Evolutionary conservation across 2,113 vertebrate genomes (phyloP).

Genomic region (Tylochromis polylepis): DNA sequence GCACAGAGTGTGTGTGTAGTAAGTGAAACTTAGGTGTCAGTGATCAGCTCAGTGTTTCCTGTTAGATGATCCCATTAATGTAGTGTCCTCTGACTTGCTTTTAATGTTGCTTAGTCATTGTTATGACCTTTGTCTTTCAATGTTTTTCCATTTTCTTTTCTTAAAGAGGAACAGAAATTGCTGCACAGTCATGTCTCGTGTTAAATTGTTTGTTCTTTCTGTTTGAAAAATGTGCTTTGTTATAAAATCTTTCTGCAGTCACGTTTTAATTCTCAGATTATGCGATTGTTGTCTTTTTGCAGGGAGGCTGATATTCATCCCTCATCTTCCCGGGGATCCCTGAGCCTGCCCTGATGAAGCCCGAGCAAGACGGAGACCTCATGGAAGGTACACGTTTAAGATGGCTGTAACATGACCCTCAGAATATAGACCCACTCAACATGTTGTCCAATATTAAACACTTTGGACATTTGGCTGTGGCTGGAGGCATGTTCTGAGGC

Average conservation of each 20-base stretch:
- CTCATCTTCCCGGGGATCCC: conserved; percentile 36
- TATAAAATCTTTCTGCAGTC: not conserved
- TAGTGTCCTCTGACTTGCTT: not conserved
- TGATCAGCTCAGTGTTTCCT: not conserved
- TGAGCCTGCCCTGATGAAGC: conserved; percentile 59
- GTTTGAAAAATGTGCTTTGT: not conserved
- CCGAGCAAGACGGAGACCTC: conserved; percentile 54
- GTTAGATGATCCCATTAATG: not conserved
- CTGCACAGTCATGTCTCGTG: not conserved
- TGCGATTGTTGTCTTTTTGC: conserved; percentile 12
- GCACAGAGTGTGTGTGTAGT: not conserved
- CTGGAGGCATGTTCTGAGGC: not conserved
- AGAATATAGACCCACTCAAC: not conserved
- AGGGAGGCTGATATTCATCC: conserved; percentile 45
- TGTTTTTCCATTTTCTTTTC: not conserved
- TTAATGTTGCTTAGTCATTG: conserved; percentile 15
- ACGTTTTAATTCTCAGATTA: not conserved
- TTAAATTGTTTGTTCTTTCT: not conserved
- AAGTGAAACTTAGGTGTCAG: not conserved
- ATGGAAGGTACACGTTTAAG: conserved; percentile 59
- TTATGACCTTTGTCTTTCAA: not conserved
- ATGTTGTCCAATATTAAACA: not conserved
- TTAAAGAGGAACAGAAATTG: not conserved
- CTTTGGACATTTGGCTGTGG: not conserved
- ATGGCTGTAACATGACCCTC: conserved; percentile 30